These are phyloP conservation scores for Capromys pilorides DNA, from an alignment of 2,797 vertebrate species.

Conservation along the genomic window DNA sequence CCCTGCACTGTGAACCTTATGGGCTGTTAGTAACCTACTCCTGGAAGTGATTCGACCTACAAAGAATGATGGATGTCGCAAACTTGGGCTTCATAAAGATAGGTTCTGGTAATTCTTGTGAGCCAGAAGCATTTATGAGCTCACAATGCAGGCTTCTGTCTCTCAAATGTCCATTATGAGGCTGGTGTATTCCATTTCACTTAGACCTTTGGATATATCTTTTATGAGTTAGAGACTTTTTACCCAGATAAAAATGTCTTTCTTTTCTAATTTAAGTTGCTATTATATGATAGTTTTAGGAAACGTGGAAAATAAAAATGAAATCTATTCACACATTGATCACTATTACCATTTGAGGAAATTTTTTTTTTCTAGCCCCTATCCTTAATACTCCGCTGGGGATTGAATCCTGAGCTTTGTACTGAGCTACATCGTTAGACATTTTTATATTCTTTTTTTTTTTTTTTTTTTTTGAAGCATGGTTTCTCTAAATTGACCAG, in stretches of 20 bases:
- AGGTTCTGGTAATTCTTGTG: neutral
- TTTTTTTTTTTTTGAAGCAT: neutral
- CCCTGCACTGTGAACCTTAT: too few species aligned
- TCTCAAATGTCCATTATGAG: neutral
- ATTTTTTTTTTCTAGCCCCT: neutral
- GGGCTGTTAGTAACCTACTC: neutral
- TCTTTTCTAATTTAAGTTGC: constrained; percentile 39
- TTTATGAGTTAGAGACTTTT: neutral
- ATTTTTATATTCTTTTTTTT: too few species aligned
- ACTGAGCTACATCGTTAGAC: neutral
- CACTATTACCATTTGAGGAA: neutral
- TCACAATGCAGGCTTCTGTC: neutral
- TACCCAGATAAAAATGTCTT: neutral
- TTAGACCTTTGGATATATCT: neutral
- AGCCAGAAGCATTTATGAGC: neutral
- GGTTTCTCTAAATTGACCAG: neutral
- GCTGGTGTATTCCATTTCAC: neutral
- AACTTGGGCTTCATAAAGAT: neutral
- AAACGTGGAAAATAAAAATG: constrained; percentile 39
- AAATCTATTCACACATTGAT: neutral
- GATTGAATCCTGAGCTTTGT: neutral
- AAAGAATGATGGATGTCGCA: neutral
- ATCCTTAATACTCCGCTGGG: neutral
- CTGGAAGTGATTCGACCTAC: neutral
- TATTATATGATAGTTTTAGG: neutral